Evolutionary conservation across 1,140 invertebrate species (phyloP), one percentile per base, ranked within the genome.

Genomic region (Delia radicum): DNA sequence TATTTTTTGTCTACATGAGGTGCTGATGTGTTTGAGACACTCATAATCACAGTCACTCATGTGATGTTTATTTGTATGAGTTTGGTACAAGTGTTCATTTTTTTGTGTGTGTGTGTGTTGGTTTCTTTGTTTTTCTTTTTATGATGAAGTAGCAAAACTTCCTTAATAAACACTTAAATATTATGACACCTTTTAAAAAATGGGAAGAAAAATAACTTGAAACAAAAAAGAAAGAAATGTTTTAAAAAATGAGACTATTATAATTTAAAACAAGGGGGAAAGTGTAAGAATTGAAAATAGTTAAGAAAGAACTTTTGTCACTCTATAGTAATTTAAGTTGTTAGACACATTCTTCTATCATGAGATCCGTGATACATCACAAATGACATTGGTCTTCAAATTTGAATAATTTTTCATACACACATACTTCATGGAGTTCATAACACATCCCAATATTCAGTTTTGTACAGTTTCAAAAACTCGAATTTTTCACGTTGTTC

Each of bases 21-120:
- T 55, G 48, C 48, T 55, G 48, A 55, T 55, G 48, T 55, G n/a
- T 24, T 21, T 15, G 48, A 55, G 48, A 55, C 48, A 55, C n/a
- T 55, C 48, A 55, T 55, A 55, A 55, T 55, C 48, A 55, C 48
- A 55, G 48, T 55, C 48, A 55, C 48, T 55, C 48, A 55, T 21
- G 48, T 55, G 48, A 55, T 18, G 48, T 21, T 24, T 55, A 15
- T 48, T 48, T 48, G 13, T 55, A 10, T 37, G 1, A 10, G 1
- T 3, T 37, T 37, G n/a, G n/a, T n/a, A n/a, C n/a, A n/a, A n/a
- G n/a, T 42, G 37, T 42, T 42, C 37, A 10, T 42, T 10, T 42
- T 42, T 42, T 10, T 15, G 37, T 42, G 12, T 42, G 37, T n/a
- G 37, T 42, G 33, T 33, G 33, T 33, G 12, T 42, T 42, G 12